Evolutionary conservation across 2,888 invertebrate genomes (phyloP).

Genomic region (Oxytorus armatus): DNA sequence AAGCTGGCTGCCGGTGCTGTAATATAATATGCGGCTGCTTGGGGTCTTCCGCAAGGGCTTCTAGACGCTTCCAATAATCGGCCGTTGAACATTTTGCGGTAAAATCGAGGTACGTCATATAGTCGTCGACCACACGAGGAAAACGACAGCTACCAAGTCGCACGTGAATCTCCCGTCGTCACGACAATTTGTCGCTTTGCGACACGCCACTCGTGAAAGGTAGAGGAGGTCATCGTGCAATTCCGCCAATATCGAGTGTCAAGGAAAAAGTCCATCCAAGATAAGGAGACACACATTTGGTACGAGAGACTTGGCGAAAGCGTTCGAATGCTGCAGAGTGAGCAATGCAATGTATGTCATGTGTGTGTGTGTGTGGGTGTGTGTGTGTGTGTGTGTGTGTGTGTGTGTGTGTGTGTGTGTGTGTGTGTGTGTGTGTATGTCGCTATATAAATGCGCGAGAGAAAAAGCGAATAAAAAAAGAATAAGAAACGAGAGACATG

Average conservation of each 20-base stretch:
- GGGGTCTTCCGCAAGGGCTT: background rate
- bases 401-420: background rate
- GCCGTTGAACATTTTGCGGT: constrained; percentile 67
- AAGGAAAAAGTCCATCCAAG: constrained; percentile 53
- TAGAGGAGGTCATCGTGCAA: constrained; percentile 53
- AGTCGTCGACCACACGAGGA: constrained; percentile 33
- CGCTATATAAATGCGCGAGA: background rate
- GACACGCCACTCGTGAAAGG: constrained; percentile 61
- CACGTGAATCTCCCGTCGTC: no score
- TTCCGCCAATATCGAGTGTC: constrained; percentile 67
- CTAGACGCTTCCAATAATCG: constrained; percentile 68
- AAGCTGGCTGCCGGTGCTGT: constrained; percentile 10
- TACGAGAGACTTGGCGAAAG: background rate
- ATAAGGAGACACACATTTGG: constrained; percentile 54
- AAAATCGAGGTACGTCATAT: constrained; percentile 46
- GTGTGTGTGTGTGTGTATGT: constrained; percentile 3
- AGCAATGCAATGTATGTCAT: constrained; percentile 17
- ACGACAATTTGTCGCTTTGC: constrained; percentile 33
- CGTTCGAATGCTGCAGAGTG: constrained; percentile 1
- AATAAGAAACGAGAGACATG: constrained; percentile 26
- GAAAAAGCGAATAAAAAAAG: constrained; percentile 16
- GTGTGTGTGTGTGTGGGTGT: background rate
- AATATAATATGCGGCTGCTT: background rate
- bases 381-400: constrained; percentile 2
- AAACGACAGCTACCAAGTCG: constrained; percentile 33